These are phyloP conservation scores for Montipora capricornis DNA, from an alignment of 64 coral and sea anemone genomes.

Conservation along the genomic window DNA sequence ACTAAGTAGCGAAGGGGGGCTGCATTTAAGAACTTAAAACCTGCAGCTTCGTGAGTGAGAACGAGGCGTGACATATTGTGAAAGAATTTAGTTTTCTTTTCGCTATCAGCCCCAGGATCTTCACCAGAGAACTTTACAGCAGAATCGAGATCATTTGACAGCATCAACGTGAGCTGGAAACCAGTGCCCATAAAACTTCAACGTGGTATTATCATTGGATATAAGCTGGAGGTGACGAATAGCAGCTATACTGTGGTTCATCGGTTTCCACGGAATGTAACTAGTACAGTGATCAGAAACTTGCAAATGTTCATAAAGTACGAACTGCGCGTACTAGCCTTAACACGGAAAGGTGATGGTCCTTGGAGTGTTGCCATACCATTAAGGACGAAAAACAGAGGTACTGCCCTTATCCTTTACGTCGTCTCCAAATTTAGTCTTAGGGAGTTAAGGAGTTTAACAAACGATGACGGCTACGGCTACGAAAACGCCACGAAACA, in stretches of 20 bases:
- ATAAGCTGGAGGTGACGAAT: not conserved
- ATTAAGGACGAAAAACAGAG: not conserved
- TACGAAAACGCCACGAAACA: no score
- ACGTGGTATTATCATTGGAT: constrained; percentile 26
- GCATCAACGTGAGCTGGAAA: constrained; percentile 23
- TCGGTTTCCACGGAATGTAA: not conserved
- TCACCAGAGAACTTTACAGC: constrained; percentile 50
- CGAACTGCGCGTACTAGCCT: not conserved
- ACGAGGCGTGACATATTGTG: no score
- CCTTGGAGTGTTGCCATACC: not conserved
- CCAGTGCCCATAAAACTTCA: constrained; percentile 13
- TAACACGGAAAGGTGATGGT: not conserved
- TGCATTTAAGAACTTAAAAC: no score
- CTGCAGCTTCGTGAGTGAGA: no score
- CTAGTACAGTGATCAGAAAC: not conserved
- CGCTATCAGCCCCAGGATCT: not conserved
- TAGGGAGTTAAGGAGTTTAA: no score
- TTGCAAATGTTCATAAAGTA: constrained; percentile 3
- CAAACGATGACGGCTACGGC: no score
- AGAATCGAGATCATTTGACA: constrained; percentile 1
- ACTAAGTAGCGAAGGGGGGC: no score
- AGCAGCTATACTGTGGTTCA: not conserved
- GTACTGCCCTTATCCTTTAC: not conserved
- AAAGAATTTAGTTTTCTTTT: not conserved
- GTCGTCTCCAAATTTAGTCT: no score